Evolutionary conservation across 2,888 invertebrate genomes (phyloP), one percentile per base, ranked within the genome.

Genomic region (Parochlus steinenii): DNA sequence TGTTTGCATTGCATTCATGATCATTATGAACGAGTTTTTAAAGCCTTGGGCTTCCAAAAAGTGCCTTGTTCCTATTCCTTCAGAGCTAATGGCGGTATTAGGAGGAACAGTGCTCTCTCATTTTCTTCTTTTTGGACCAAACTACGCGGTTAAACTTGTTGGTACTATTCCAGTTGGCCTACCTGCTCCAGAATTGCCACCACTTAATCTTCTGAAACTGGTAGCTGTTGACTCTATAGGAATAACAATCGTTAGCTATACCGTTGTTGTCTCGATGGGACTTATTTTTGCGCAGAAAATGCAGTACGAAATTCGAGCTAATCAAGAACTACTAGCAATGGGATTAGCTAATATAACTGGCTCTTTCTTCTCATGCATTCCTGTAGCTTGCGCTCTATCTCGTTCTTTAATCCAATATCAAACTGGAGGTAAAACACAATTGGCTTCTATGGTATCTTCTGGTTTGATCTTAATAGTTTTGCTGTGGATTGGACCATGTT

Each of bases 401-500:
- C 67, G 70, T 43, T 72, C 73, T 16, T 51, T 71, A 2, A 71
- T 89, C 32, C 83, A 83, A 50, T 74, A 79, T 47, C 67, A 73
- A 34, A 76, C 71, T 3, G 87, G 87, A 3, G 85, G 85, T 18
- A 73, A 67, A 46, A 80, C 85, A 1, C 86, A 87, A 59, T 50
- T 80, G 37, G 76, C 83, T 10, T 78, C 80, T 2, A 48, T 85
- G 17, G 66, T 87, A 22, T 82, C 86, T 1, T 76, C 78, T 44
- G 43, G 54, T 2, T 56, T 87, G 33, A 60, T 90, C 12, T 56
- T 86, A 4, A 54, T 75, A 11, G 76, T 86, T 11, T 59, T 89
- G 12, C 58, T 87, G 29, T 78, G 76, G 66, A 66, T 87, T 41
- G 87, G 82, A 6, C 82, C 82, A 2, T 73, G 80, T 47, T 82